phyloP scores from a whole-genome alignment of 2,113 vertebrate species.

The Saiga tatarica region DNA sequence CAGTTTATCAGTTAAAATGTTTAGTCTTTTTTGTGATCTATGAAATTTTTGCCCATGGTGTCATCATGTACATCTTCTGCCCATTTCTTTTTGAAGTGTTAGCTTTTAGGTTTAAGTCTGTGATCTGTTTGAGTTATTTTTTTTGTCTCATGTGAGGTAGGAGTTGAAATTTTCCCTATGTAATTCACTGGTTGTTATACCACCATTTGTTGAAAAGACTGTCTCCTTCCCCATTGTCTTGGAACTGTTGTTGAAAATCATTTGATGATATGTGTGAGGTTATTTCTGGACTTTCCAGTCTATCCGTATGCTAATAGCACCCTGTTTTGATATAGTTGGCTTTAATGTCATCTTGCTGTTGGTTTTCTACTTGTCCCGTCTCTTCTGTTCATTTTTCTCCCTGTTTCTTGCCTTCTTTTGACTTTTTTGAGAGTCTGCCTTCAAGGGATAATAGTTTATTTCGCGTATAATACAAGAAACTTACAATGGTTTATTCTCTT shows the following conservation, averaged over 20 bases:
- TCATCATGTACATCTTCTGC: neutral
- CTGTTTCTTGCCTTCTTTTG: neutral
- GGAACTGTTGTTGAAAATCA: neutral
- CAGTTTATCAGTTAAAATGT: neutral
- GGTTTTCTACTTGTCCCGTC: neutral
- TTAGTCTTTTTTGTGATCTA: neutral
- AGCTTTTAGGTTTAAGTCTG: neutral
- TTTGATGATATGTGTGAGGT: neutral
- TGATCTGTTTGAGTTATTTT: slow-evolving; percentile 3
- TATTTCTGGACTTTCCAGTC: slow-evolving; percentile 29
- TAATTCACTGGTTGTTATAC: neutral
- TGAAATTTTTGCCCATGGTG: neutral
- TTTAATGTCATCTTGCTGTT: neutral
- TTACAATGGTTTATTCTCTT: neutral
- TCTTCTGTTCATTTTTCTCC: neutral
- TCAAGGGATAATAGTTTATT: neutral
- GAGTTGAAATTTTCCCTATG: neutral
- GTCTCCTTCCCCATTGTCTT: neutral
- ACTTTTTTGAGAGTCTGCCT: neutral
- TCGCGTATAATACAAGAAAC: neutral
- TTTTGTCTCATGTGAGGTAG: slow-evolving; percentile 6
- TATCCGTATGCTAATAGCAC: neutral
- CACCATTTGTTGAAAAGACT: neutral
- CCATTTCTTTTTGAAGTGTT: neutral
- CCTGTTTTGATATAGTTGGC: neutral